phyloP scores from a whole-genome alignment of 2,797 vertebrate species.

The Sebastes flavidus region DNA sequence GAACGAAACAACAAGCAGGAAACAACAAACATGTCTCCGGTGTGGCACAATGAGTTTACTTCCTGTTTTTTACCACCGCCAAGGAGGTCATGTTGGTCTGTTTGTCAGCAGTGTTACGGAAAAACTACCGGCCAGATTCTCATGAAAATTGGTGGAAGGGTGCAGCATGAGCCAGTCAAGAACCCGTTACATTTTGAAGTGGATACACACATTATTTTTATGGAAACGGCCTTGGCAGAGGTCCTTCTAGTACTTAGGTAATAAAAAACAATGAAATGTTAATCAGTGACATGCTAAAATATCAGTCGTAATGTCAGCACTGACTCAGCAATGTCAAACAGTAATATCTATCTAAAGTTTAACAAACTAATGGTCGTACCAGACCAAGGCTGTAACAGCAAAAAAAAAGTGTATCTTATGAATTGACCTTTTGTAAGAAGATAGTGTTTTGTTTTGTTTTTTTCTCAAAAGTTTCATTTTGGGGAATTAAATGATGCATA shows the following conservation, averaged over 20 bases:
- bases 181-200: no score
- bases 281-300: not conserved
- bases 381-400: not conserved
- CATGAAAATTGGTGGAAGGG: not conserved
- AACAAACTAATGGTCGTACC: not conserved
- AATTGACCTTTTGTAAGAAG: no score
- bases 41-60: not conserved
- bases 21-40: not conserved
- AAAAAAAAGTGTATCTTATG: not conserved
- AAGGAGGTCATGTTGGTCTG: not conserved
- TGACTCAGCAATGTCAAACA: not conserved
- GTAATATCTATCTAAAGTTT: not conserved
- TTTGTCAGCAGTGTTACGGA: not conserved
- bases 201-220: no score
- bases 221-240: no score
- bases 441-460: rapidly evolving
- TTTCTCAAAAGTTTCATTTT: no score
- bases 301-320: not conserved
- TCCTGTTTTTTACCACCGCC: not conserved
- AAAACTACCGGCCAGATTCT: not conserved
- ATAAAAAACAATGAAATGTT: not conserved
- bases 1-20: not conserved
- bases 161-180: not conserved
- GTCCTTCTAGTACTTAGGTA: not conserved
- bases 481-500: no score